Evolutionary conservation across 92 coral and sea anemone species (phyloP).

Genomic region (Zoanthus sansibaricus): DNA sequence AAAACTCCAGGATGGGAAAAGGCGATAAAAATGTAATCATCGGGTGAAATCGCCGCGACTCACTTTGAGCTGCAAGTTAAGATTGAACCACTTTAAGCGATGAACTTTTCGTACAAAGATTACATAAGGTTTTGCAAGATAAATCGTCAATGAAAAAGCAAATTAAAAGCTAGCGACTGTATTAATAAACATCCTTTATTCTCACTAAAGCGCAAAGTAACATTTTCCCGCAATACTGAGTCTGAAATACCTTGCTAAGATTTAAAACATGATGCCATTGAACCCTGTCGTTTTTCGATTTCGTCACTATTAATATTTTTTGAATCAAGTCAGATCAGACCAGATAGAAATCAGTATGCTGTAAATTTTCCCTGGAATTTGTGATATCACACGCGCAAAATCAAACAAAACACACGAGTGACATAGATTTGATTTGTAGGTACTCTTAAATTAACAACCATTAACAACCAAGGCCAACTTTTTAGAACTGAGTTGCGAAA

Average conservation of each 20-base stretch:
- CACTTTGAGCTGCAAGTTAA: neutral
- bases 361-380: neutral
- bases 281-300: neutral
- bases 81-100: neutral
- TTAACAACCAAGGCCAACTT: neutral
- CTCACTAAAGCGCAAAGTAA: neutral
- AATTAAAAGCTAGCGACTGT: neutral
- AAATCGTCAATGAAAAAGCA: neutral
- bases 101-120: neutral
- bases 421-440: conserved; percentile 11
- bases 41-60: neutral
- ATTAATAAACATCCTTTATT: neutral
- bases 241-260: neutral
- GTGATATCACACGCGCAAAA: neutral
- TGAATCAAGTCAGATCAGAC: neutral
- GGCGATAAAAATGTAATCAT: neutral
- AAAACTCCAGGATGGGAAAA: neutral
- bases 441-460: neutral
- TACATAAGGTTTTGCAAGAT: neutral
- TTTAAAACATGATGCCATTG: neutral
- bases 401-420: neutral
- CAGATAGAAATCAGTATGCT: neutral
- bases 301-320: neutral
- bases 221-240: neutral
- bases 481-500: neutral